Base-by-base conservation (phyloP, 1,140 invertebrate species). In the Bombus terrestris region DNA sequence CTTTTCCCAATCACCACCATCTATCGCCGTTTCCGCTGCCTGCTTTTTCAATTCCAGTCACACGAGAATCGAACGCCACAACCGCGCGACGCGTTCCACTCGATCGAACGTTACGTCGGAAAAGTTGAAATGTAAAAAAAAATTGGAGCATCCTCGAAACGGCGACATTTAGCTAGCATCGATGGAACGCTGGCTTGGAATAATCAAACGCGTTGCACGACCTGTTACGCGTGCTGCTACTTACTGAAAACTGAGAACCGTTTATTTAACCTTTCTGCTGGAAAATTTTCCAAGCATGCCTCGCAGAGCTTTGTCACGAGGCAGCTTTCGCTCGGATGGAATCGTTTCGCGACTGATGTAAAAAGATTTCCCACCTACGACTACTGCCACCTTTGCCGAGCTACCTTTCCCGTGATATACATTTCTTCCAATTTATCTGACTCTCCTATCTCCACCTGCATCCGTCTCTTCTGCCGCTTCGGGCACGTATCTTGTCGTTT, bases 341-440 rank as follows among this genome's bases (percentile, higher is more conserved):
- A 80, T 75, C 47, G 76, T 89, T 75, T 76, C 59, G 28, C 32
- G 57, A 69, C 72, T 32, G 77, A 89, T 66, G 72, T 39, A 47
- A 64, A 83, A 83, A 75, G 81, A 69, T 78, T 84, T 59, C 25
- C 71, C 72, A 43, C 64, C 77, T 69, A 43, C 77, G 6, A 53
- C 41, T 76, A 10, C 47, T 2, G 32, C 74, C 39, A n/a, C 37
- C 59, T 68, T 47, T 76, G 15, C 64, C 74, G 47, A 53, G 47
- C 47, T 53, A 53, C 47, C 5, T 53, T 22, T 53, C 1, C 53
- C 22, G 53, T 57, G 81, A 86, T 83, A 89, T 90, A 85, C 85
- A 83, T 89, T 89, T 87, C 73, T 81, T 53, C 84, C 85, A 79
- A 89, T 89, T 85, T 83, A 84, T 89, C 88, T 66, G 66, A 64